Conservation (phyloP, 2,888 invertebrate genomes). For the Acrobasis repandana region DNA sequence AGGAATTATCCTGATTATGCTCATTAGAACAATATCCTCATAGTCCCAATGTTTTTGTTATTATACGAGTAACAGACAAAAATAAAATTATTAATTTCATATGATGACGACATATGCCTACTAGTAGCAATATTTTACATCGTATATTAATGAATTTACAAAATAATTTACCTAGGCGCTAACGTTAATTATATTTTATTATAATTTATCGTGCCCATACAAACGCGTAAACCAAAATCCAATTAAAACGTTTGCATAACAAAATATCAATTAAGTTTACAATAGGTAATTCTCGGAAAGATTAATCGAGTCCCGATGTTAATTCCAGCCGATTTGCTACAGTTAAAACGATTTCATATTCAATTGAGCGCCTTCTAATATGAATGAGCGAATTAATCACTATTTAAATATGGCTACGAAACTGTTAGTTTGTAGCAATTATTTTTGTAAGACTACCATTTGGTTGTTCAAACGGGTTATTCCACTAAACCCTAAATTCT, state of each 20-base stretch:
- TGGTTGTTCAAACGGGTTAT: conserved; percentile 1
- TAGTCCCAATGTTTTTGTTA: too few relatives aligned
- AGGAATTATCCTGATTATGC: too few relatives aligned
- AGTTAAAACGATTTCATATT: conserved; percentile 17
- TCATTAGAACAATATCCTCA: too few relatives aligned
- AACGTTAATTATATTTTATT: conserved; percentile 4
- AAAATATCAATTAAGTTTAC: conserved; percentile 20
- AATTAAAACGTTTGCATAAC: conserved; percentile 11
- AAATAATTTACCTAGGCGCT: too few relatives aligned
- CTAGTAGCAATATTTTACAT: too few relatives aligned
- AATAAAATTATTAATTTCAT: too few relatives aligned
- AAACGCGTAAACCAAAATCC: conserved; percentile 17
- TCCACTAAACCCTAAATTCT: too few relatives aligned
- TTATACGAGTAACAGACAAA: too few relatives aligned
- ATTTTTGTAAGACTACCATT: background rate
- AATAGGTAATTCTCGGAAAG: conserved; percentile 14
- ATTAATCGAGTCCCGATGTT: conserved; percentile 16
- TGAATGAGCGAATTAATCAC: conserved; percentile 14
- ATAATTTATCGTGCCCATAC: conserved; percentile 3
- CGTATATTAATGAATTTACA: too few relatives aligned
- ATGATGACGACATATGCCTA: too few relatives aligned
- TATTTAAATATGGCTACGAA: conserved; percentile 8
- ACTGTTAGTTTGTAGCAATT: background rate
- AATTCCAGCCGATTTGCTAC: conserved; percentile 17
- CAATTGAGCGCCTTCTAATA: conserved; percentile 11